These are phyloP conservation scores for Aphelocoma californica DNA, from an alignment of 2,797 vertebrate genomes.

Conservation along the genomic window DNA sequence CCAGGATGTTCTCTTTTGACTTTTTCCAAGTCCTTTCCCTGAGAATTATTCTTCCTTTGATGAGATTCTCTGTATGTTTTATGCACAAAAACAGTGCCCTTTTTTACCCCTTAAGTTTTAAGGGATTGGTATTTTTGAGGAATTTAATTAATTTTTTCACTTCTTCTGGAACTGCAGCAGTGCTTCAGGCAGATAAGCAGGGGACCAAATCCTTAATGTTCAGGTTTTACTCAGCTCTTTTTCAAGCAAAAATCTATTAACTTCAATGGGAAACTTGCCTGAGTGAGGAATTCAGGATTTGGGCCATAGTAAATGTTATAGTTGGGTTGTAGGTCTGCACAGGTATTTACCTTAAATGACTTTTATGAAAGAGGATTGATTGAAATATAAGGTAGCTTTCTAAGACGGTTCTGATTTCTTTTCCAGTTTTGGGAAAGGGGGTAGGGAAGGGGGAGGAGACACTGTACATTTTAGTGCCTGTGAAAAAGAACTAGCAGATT, in stretches of 20 bases:
- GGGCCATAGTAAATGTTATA: conserved; percentile 52
- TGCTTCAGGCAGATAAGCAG: conserved; percentile 30
- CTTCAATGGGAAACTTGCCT: conserved; percentile 27
- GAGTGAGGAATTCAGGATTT: conserved; percentile 8
- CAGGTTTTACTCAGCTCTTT: conserved; percentile 49
- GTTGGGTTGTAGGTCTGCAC: neutral
- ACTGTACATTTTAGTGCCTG: conserved; percentile 47
- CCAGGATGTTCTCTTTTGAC: conserved; percentile 49
- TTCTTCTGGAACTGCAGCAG: neutral
- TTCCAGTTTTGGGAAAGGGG: conserved; percentile 2
- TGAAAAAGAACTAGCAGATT: conserved; percentile 56
- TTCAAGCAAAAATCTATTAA: conserved; percentile 36
- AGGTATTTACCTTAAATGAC: conserved; percentile 61
- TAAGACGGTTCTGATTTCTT: conserved; percentile 31
- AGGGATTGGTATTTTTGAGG: neutral
- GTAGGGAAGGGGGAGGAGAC: conserved; percentile 1
- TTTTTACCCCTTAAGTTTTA: conserved; percentile 17
- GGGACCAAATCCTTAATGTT: conserved; percentile 24
- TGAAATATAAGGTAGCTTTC: conserved; percentile 51
- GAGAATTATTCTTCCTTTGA: conserved; percentile 26
- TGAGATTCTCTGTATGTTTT: conserved; percentile 30
- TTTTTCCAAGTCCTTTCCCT: conserved; percentile 46
- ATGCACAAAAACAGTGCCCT: conserved; percentile 1
- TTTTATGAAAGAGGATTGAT: conserved; percentile 55
- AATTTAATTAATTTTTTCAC: conserved; percentile 35